Conservation (phyloP, 2,888 invertebrate species). For the Anticlea derivata region DNA sequence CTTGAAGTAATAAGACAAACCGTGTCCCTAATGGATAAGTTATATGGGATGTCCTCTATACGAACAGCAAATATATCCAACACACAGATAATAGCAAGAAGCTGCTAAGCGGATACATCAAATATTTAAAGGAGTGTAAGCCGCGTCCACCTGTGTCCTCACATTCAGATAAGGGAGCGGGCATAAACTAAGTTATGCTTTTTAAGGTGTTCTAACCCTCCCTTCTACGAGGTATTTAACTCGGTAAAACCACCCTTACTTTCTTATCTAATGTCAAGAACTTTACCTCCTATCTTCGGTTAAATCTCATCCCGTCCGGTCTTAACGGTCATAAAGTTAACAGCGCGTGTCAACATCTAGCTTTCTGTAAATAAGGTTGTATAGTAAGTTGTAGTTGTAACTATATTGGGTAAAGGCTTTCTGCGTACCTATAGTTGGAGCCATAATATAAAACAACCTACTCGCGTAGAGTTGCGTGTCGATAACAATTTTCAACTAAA, state of each 20-base stretch:
- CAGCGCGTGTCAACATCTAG: conserved; percentile 23
- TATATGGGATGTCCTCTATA: conserved; percentile 21
- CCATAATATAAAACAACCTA: neutral
- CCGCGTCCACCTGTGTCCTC: conserved; percentile 69
- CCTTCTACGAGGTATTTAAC: conserved; percentile 24
- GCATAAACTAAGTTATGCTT: conserved; percentile 47
- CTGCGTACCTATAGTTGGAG: conserved; percentile 1
- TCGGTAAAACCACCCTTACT: conserved; percentile 20
- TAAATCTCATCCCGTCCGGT: conserved; percentile 23
- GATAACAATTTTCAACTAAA: conserved; percentile 26
- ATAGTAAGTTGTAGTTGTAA: conserved; percentile 3
- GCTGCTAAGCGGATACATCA: conserved; percentile 67
- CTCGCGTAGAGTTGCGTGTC: conserved; percentile 26
- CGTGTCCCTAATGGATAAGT: conserved; percentile 34
- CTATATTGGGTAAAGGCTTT: neutral
- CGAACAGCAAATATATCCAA: conserved; percentile 38
- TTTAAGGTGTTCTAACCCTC: conserved; percentile 36
- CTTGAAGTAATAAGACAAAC: conserved; percentile 34
- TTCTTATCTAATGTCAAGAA: conserved; percentile 26
- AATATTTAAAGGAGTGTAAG: conserved; percentile 67
- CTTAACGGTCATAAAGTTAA: conserved; percentile 21
- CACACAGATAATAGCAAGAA: conserved; percentile 54
- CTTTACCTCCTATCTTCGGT: conserved; percentile 23
- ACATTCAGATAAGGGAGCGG: conserved; percentile 48
- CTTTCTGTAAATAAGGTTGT: conserved; percentile 20